Conservation (phyloP, 2,797 vertebrate genomes). For the Acanthurus leucopareius region DNA sequence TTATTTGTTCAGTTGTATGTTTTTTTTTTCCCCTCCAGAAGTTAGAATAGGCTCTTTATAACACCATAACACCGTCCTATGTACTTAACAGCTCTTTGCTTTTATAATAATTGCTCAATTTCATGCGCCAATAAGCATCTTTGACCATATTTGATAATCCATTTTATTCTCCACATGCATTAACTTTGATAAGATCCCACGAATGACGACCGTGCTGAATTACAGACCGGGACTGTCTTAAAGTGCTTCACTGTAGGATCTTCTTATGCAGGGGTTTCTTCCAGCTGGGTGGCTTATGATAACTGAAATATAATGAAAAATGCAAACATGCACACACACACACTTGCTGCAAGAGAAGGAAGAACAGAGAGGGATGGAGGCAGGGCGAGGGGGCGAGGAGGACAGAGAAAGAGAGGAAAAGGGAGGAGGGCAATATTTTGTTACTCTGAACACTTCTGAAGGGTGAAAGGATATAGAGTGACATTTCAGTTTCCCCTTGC, state of each 20-base stretch:
- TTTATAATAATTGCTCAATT: conserved; percentile 70
- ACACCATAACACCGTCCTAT: conserved; percentile 36
- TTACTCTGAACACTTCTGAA: conserved; percentile 69
- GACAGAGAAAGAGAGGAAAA: conserved; percentile 16
- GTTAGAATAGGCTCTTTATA: conserved; percentile 57
- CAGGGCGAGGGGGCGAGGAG: background rate
- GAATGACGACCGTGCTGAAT: conserved; percentile 74
- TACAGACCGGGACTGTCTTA: conserved; percentile 58
- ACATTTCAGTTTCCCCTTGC: conserved; percentile 65
- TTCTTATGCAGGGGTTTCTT: conserved; percentile 73
- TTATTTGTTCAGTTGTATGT: conserved; percentile 63
- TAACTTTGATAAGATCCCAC: conserved; percentile 71
- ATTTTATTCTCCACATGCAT: conserved; percentile 73
- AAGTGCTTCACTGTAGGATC: conserved; percentile 72
- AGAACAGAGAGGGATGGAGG: conserved; percentile 33
- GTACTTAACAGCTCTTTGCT: conserved; percentile 52
- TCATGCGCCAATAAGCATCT: conserved; percentile 74
- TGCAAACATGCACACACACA: conserved; percentile 65
- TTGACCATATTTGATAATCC: conserved; percentile 77
- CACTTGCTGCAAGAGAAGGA: conserved; percentile 47
- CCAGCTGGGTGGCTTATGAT: conserved; percentile 81
- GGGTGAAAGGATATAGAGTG: conserved; percentile 60
- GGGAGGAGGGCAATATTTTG: conserved; percentile 57
- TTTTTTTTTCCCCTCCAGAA: conserved; percentile 2
- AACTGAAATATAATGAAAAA: conserved; percentile 84